Percentiles rank a stretch among this genome's conserved stretches.
Evolutionary conservation across 2,797 vertebrate species (phyloP).

Genomic region (Onychomys arenicola): DNA sequence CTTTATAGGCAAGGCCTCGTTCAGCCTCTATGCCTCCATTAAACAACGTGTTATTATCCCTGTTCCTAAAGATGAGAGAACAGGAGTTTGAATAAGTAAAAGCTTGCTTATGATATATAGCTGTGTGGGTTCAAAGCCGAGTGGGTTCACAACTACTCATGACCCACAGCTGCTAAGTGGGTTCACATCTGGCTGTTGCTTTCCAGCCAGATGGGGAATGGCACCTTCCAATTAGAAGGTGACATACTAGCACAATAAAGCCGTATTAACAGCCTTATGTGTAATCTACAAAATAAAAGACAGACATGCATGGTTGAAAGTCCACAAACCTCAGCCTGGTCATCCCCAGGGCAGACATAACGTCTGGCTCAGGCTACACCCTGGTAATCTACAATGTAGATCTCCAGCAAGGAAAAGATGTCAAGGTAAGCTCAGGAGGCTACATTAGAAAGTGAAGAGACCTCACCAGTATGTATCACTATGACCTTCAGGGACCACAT

Average conservation of each 20-base stretch:
- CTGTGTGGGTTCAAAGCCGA: neutral
- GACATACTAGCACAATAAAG: neutral
- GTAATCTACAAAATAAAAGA: neutral
- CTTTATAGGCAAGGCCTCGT: neutral
- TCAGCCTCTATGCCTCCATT: neutral
- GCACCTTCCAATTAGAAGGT: slow-evolving; percentile 1
- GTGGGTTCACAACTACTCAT: neutral
- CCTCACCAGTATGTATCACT: neutral
- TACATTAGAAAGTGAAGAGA: neutral
- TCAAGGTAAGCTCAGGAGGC: neutral
- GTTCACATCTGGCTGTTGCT: neutral
- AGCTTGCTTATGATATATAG: neutral
- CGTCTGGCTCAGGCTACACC: neutral
- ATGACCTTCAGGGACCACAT: neutral
- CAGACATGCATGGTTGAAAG: neutral
- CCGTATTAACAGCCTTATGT: neutral
- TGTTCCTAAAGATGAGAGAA: neutral
- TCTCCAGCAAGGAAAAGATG: neutral
- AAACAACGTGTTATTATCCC: neutral
- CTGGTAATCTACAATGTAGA: neutral
- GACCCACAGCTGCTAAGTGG: neutral
- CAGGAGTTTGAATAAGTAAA: neutral
- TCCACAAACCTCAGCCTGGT: neutral
- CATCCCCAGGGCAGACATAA: slow-evolving; percentile 17
- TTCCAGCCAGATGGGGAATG: neutral